phyloP scores from a whole-genome alignment of 2,888 invertebrate species.

The Ophraella communa region DNA sequence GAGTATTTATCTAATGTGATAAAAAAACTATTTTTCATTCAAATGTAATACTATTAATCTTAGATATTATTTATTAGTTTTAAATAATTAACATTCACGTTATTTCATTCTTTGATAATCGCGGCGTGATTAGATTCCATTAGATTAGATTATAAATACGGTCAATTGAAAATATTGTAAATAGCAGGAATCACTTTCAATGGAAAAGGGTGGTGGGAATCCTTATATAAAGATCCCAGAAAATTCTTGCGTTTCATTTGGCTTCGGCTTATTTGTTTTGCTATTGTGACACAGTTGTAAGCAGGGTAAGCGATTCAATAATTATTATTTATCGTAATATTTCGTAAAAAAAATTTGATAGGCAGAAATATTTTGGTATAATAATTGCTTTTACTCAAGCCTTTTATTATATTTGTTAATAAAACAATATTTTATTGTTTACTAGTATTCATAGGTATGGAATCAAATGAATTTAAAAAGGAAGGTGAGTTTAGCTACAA shows the following conservation, averaged over 20 bases:
- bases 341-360: too few species aligned
- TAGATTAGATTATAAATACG: not conserved
- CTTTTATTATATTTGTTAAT: not conserved
- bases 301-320: conserved; percentile 19
- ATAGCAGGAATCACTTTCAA: conserved; percentile 34
- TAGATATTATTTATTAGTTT: too few species aligned
- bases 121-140: not conserved
- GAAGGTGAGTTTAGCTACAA: conserved; percentile 64
- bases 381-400: too few species aligned
- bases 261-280: conserved; percentile 52
- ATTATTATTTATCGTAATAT: too few species aligned
- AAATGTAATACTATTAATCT: too few species aligned
- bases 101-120: too few species aligned
- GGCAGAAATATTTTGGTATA: too few species aligned
- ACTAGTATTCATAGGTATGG: conserved; percentile 55
- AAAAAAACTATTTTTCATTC: too few species aligned
- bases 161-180: not conserved
- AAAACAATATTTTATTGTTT: conserved; percentile 1
- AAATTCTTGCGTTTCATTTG: conserved; percentile 57
- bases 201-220: conserved; percentile 49
- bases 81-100: too few species aligned
- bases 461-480: conserved; percentile 63
- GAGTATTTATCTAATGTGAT: too few species aligned
- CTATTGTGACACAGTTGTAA: conserved; percentile 13
- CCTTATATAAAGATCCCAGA: conserved; percentile 54